Evolutionary conservation across 2,113 vertebrate genomes (phyloP), one percentile per base, ranked within the genome.

Genomic region (Mus pahari): DNA sequence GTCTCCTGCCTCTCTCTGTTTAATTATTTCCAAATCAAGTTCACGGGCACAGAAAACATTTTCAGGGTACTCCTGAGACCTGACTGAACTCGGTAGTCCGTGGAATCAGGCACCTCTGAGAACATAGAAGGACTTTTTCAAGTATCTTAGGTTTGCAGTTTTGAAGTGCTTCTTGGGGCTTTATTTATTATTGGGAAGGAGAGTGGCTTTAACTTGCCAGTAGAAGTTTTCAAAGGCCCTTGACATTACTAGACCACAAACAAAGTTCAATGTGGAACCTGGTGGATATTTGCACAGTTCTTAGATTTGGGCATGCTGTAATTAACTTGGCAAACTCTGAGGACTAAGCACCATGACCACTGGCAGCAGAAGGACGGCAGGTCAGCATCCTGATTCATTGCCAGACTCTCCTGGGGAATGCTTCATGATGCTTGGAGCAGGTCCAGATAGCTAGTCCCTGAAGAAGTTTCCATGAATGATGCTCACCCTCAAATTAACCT

Each of bases 11-110:
- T 91, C 71, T 94, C 92, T 95, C 58, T 86, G 62, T 68, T 93
- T 96, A 97, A 97, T 97, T 92, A 97, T 94, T 96, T 89, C 82
- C 53, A 97, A 97, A 97, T 97, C 95, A 97, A 87, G 90, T 97
- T 96, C 95, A 58, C n/a, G 36, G 95, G 90, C 87, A 83, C 89
- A 45, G 93, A 78, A 3, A 1, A 84, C 83, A 71, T 97, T 95
- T 97, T 91, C 45, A 82, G 92, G 81, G 66, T 95, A n/a, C 91
- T 94, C 70, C 31, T 12, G 13, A 98, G 68, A 50, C 48, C 78
- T 86, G 97, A 17, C 93, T 98, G 95, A 95, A 92, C 95, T 90
- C 64, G 87, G 64, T 71, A 86, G 42, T 68, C 42, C 71, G 26
- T 70, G 79, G n/a, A 93, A 97, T 64, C 26, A 89, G 31, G 11